phyloP scores from a whole-genome alignment of 1,140 invertebrate genomes.

The Matsumurasca onukii region DNA sequence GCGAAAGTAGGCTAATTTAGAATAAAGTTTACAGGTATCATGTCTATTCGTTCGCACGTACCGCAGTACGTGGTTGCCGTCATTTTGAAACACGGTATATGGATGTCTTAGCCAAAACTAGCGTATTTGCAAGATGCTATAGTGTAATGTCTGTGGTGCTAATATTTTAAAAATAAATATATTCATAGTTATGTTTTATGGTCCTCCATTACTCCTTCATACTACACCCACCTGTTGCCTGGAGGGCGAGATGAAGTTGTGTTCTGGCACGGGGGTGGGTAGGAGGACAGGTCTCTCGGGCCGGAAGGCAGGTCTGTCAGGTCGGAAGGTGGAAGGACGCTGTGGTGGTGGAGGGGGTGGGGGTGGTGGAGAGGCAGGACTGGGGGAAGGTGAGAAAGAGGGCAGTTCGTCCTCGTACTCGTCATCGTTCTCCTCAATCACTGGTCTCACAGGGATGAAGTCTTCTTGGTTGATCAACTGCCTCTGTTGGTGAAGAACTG shows the following conservation, averaged over 20 bases:
- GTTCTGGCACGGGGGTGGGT: conserved; percentile 21
- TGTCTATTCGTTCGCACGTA: no score
- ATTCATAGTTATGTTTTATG: no score
- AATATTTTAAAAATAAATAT: no score
- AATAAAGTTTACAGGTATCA: no score
- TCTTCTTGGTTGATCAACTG: background rate
- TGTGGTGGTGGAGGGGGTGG: conserved; percentile 18
- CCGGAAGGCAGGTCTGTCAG: conserved; percentile 11
- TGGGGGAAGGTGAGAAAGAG: background rate
- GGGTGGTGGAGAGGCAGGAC: conserved; percentile 23
- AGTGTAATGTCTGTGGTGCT: no score
- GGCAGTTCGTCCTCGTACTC: conserved; percentile 15
- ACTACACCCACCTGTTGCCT: conserved; percentile 33
- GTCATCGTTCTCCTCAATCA: conserved; percentile 35
- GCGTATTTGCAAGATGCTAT: no score
- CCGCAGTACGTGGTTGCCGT: no score
- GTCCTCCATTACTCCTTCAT: no score
- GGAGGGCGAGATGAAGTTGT: conserved; percentile 26
- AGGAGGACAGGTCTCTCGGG: conserved; percentile 12
- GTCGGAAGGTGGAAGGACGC: background rate
- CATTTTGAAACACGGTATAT: no score
- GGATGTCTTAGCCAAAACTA: no score
- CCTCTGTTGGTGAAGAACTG: background rate
- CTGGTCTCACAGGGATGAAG: conserved; percentile 22
- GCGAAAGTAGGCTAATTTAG: no score